Evolutionary conservation across 1,140 invertebrate genomes (phyloP), one percentile per base, ranked within the genome.

Genomic region (Drosophila leontia): DNA sequence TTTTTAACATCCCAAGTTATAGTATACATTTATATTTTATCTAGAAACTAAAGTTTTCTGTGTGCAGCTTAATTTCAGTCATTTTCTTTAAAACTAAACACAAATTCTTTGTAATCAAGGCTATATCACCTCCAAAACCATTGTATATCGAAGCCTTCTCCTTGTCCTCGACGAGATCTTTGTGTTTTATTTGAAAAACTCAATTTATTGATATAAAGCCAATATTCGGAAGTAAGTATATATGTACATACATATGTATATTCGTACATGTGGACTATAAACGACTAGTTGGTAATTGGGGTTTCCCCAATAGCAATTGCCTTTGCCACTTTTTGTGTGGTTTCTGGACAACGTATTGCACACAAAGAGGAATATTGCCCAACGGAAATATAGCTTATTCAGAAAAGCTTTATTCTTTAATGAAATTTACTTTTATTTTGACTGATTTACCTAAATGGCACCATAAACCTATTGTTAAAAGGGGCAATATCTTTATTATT

Each of bases 361-460:
- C 13, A 55, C 51, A 55, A 55, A 55, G 51, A 2, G 29, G 1
- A 34, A 34, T 11, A 53, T 34, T 53, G 50, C 32, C 17, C 50
- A 35, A 35, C 7, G 32, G 3, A 37, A 13, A 37, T 15, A 55
- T 55, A 7, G 4, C 3, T 15, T 23, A 23, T 55, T 37, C 51
- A 55, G 12, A 13, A 55, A 19, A 23, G 32, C 7, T 37, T 23
- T 6, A 15, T 37, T 55, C 34, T 55, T 37, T 37, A 5, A 37
- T 15, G 7, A 55, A 37, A 23, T 37, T 8, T 19, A 35, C 11
- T 2, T 35, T 17, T 53, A 7, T 8, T 53, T 53, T 19, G n/a
- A 9, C 12, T 19, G 12, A 53, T 19, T 53, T 35, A 23, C 34
- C 13, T 23, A 19, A 15, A 15, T 23, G 34, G 4, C 9, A 51